Percentiles rank a stretch among this genome's conserved stretches.
Conservation (phyloP, 2,113 vertebrate genomes). For the Osmerus mordax region DNA sequence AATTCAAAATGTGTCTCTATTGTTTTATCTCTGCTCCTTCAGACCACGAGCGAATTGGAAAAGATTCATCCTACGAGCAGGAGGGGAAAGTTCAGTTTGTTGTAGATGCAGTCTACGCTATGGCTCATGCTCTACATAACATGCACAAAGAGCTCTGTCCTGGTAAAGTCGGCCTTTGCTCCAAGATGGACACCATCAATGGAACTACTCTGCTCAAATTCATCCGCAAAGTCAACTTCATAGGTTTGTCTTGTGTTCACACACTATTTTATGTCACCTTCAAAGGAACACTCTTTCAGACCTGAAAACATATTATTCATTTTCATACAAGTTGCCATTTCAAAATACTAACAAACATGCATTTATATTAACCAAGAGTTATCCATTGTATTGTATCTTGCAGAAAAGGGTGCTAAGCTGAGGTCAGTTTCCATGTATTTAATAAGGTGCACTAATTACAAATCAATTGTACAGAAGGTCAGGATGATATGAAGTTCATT, state of each 20-base stretch:
- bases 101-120: conserved; percentile 89
- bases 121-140: conserved; percentile 90
- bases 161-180: conserved; percentile 85
- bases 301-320: too few species aligned
- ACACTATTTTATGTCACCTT: too few species aligned
- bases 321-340: not conserved
- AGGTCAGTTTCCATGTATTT: conserved; percentile 12
- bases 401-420: not conserved
- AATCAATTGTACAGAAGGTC: conserved; percentile 24
- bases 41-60: conserved; percentile 92
- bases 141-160: conserved; percentile 92
- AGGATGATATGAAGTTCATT: conserved; percentile 4
- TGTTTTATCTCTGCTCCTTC: not conserved
- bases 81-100: conserved; percentile 97
- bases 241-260: conserved; percentile 73
- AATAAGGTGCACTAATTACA: conserved; percentile 45
- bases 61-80: conserved; percentile 89
- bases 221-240: conserved; percentile 92
- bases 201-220: conserved; percentile 90
- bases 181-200: conserved; percentile 86
- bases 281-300: too few species aligned
- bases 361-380: not conserved
- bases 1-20: not conserved
- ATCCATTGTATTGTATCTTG: not conserved
- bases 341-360: not conserved